Evolutionary conservation across 2,888 invertebrate species (phyloP).

Genomic region (Philhelius pedissequus): DNA sequence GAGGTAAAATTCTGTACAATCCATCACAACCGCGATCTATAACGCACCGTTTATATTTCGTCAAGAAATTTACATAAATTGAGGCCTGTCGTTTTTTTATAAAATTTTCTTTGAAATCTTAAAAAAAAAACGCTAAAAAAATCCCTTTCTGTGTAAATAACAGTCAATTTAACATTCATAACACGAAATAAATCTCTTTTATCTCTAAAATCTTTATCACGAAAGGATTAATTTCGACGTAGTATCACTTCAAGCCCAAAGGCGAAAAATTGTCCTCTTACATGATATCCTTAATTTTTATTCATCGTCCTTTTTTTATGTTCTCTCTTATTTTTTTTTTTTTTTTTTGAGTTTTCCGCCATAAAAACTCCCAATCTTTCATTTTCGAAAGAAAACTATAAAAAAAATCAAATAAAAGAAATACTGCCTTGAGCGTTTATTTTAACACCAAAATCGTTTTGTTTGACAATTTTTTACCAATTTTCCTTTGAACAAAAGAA

Average conservation of each 20-base stretch:
- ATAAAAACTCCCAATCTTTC: conserved; percentile 20
- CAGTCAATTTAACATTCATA: conserved; percentile 50
- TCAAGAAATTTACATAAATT: no score
- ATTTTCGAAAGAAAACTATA: not conserved
- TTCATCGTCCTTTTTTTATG: conserved; percentile 55
- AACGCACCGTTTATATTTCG: no score
- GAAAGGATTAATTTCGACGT: conserved; percentile 63
- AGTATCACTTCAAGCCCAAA: conserved; percentile 62
- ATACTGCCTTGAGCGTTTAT: conserved; percentile 62
- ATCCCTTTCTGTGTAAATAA: not conserved
- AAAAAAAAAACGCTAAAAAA: not conserved
- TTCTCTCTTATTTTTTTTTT: not conserved
- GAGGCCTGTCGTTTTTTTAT: no score
- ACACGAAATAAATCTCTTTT: not conserved
- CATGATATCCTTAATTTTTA: conserved; percentile 48
- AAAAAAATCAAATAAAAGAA: conserved; percentile 13
- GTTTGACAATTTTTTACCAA: conserved; percentile 66
- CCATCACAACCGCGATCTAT: no score
- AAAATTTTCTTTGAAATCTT: not conserved
- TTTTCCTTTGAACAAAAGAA: conserved; percentile 51
- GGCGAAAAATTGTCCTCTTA: conserved; percentile 21
- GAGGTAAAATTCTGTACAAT: no score
- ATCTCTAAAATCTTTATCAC: conserved; percentile 41
- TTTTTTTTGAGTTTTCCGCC: not conserved
- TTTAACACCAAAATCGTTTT: conserved; percentile 68